Conservation (phyloP, 1,140 invertebrate species). For the Saxidomus purpurata region DNA sequence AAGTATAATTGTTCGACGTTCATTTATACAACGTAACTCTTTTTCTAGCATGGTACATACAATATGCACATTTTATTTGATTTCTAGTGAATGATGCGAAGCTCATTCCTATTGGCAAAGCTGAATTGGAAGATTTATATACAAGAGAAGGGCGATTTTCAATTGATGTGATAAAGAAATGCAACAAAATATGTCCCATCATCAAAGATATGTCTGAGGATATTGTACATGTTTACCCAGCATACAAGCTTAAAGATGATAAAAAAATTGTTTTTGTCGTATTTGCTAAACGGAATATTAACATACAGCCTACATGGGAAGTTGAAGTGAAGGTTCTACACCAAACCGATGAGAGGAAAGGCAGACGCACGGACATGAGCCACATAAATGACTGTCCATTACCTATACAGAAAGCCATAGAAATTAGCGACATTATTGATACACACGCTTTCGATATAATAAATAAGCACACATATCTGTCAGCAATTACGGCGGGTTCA, state of each 20-base stretch:
- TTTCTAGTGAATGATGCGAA: too few relatives aligned
- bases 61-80: too few relatives aligned
- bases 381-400: neutral
- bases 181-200: neutral
- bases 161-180: neutral
- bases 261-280: neutral
- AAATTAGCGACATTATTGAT: neutral
- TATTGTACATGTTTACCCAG: neutral
- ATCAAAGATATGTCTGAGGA: neutral
- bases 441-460: neutral
- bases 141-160: neutral
- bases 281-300: neutral
- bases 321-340: neutral
- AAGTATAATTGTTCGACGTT: too few relatives aligned
- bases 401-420: neutral
- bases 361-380: neutral
- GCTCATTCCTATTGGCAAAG: too few relatives aligned
- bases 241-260: neutral
- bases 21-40: too few relatives aligned
- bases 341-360: neutral
- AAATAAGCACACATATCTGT: neutral
- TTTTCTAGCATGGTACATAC: too few relatives aligned
- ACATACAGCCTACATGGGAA: neutral
- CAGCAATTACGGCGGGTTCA: neutral
- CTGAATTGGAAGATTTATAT: too few relatives aligned